A percentile compares a stretch with the other conserved stretches of the same genome.
Evolutionary conservation across 30 jellyfish, hydroid and myxozoan genomes (phyloP).

Genomic region (Aurelia sp.): DNA sequence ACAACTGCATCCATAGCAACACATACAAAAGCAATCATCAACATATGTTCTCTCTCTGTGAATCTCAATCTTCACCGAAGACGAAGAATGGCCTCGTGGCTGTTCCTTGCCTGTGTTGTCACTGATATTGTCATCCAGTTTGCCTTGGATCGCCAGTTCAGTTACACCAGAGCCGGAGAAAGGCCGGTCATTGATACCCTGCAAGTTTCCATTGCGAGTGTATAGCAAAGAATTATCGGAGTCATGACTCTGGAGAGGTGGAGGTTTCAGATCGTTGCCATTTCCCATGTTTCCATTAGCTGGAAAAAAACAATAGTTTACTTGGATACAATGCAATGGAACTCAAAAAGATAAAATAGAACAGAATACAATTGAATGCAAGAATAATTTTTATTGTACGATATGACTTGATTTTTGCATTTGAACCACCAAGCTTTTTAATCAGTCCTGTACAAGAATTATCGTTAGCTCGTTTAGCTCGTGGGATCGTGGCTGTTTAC

Average conservation of each 20-base stretch:
- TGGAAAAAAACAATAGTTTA: neutral
- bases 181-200: constrained; percentile 66
- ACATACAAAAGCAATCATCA: constrained; percentile 93
- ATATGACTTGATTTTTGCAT: too few relatives aligned
- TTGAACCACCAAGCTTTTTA: too few relatives aligned
- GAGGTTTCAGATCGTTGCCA: constrained; percentile 64
- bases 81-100: constrained; percentile 88
- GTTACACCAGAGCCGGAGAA: constrained; percentile 89
- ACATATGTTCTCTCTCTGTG: constrained; percentile 94
- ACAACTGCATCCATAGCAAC: constrained; percentile 92
- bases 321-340: neutral
- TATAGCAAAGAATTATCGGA: constrained; percentile 48
- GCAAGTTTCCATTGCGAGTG: constrained; percentile 77
- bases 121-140: constrained; percentile 75
- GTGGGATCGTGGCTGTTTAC: too few relatives aligned
- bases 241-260: constrained; percentile 63
- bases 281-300: constrained; percentile 68
- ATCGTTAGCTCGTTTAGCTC: too few relatives aligned
- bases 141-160: constrained; percentile 84
- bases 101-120: constrained; percentile 70
- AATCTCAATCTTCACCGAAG: constrained; percentile 96
- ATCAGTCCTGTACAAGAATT: too few relatives aligned
- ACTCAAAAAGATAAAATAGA: too few relatives aligned
- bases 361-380: too few relatives aligned
- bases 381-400: too few relatives aligned